Evolutionary conservation across 1,140 invertebrate species (phyloP), one percentile per base, ranked within the genome.

Genomic region (Drosophila parabipectinata): DNA sequence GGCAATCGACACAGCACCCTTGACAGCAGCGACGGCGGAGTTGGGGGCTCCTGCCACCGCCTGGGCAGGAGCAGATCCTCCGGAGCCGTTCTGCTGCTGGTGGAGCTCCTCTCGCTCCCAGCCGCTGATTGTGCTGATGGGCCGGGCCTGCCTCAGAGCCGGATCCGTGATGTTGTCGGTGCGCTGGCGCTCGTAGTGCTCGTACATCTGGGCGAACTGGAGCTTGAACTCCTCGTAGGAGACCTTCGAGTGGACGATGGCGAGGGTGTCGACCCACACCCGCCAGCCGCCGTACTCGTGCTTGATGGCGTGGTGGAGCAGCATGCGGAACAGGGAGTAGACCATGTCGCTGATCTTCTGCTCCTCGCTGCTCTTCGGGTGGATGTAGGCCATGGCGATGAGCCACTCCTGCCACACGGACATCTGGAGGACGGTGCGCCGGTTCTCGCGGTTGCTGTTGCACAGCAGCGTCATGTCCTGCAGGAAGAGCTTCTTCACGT

Each of bases 351-450:
- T 98, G 50, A 99, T 96, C 92, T 99, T 98, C 87, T 98, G 97
- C 92, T 99, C 97, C 90, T 99, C 98, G 1, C 96, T 95, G 83
- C 96, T 98, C 91, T 98, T 97, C 0, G 98, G 98, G 92, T 99
- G 98, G 57, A 99, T 98, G 91, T 99, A 99, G 24, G 98, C 97
- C 95, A 99, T 96, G 4, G 98, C 98, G 79, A 99, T 99, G 1
- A 99, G 93, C 99, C 99, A 99, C 91, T 99, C 98, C 93, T 99
- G 99, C 99, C 99, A 99, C 1, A 99, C 99, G 5, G 98, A 99
- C 99, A 99, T 99, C 93, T 99, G 99, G 10, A 99, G 93, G 1
- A 99, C 97, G 0, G 98, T 99, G 72, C 98, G 93, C 52, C 99
- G 93, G 93, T 99, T 99, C 92, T 99, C 98, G 15, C 98, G 94